Evolutionary conservation across 35 echinoderm and acorn worm species (phyloP), one percentile per base, ranked within the genome.

Genomic region (Patiria miniata): DNA sequence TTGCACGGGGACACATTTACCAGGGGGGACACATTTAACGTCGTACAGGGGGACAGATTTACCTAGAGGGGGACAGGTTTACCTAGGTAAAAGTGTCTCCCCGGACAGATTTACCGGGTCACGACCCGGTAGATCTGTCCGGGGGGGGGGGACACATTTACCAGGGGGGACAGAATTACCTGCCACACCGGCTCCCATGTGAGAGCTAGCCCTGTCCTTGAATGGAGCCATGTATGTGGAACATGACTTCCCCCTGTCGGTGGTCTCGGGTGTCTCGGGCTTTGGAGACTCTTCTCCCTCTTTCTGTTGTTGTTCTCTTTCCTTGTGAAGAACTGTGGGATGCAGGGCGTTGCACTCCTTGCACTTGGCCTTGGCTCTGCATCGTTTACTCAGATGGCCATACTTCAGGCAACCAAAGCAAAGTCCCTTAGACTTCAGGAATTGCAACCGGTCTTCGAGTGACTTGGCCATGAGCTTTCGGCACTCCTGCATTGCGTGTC

Each of bases 321-420:
- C 83, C n/a, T 0, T 32, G 54, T 89, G 91, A 21, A 93, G 40
- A 32, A 73, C 5, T 33, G 91, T 80, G 15, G 80, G 91, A 84
- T 93, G 87, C 30, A 10, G 0, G 38, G 19, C 40, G 26, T 51
- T 61, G 55, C 91, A 93, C 0, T 38, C 61, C 26, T 1, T 14
- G 56, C 91, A 93, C 18, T 6, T 78, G 2, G 14, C 10, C 51
- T 68, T 84, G 7, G 68, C 88, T 37, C 81, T 52, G 87, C 91
- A 93, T 36, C 32, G 29, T 37, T 78, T 89, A 37, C 55, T 52
- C 47, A 65, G 21, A 85, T 93, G 91, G 37, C 86, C 86, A 36
- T 79, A 33, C 33, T 78, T 86, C 0, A 94, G 68, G 79, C 93
- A 94, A 37, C 88, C 86, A 65, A 58, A 93, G 69, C 92, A 94